These are phyloP conservation scores for Priapulus caudatus DNA, from an alignment of 2,888 invertebrate species.

Conservation along the genomic window DNA sequence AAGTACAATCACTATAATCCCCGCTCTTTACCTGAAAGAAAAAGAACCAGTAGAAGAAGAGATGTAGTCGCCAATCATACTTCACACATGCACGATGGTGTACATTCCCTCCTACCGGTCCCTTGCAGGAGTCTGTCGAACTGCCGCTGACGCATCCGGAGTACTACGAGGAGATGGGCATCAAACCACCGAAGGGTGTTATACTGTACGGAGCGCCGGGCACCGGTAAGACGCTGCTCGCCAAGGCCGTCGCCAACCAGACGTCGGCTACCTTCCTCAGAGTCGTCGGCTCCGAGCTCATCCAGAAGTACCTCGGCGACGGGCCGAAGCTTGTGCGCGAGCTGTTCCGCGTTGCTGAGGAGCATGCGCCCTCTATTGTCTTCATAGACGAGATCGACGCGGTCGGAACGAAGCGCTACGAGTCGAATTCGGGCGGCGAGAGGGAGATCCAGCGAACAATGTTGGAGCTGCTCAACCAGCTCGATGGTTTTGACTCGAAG, in stretches of 20 bases:
- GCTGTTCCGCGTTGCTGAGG: conserved; percentile 96
- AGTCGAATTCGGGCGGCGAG: conserved; percentile 98
- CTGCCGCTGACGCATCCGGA: conserved; percentile 96
- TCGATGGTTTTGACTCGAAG: conserved; percentile 92
- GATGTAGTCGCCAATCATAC: too few species aligned
- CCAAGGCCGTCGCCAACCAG: conserved; percentile 98
- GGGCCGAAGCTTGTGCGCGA: conserved; percentile 96
- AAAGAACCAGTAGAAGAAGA: too few species aligned
- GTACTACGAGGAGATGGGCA: conserved; percentile 99
- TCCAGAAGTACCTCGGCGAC: conserved; percentile 97
- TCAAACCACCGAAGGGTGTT: conserved; percentile 97
- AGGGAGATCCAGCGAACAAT: conserved; percentile 98
- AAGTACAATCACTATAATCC: too few species aligned
- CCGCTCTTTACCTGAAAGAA: too few species aligned
- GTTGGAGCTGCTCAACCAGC: conserved; percentile 94
- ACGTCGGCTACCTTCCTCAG: conserved; percentile 96
- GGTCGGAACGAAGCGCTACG: conserved; percentile 94
- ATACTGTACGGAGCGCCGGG: conserved; percentile 96
- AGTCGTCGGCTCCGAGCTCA: conserved; percentile 97
- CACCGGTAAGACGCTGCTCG: conserved; percentile 91
- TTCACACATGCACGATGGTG: background rate
- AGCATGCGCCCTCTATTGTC: conserved; percentile 97
- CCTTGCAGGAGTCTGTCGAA: conserved; percentile 80
- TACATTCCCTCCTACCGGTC: too few species aligned
- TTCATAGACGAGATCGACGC: conserved; percentile 99